Evolutionary conservation across 2,113 vertebrate genomes (phyloP), one percentile per base, ranked within the genome.

Genomic region (Gorilla gorilla): DNA sequence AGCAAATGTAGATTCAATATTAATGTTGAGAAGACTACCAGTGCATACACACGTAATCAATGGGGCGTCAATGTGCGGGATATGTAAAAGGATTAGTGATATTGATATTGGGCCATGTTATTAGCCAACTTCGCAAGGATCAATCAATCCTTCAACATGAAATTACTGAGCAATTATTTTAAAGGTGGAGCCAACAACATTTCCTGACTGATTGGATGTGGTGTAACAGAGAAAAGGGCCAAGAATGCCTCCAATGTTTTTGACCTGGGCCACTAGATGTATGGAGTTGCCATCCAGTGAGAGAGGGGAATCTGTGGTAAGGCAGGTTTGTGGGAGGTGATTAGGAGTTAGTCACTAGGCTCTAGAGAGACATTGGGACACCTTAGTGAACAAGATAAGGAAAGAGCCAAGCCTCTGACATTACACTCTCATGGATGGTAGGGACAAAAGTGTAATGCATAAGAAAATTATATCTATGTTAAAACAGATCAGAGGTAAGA

Each of bases 151-250:
- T 90, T 81, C 90, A 76, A 81, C 93, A 78, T 85, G 75, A 95
- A 94, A 85, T 72, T 75, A 89, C 12, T 87, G 64, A 93, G 90
- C 87, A 97, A 93, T 93, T 93, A 90, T 83, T 94, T 94, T 89
- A 70, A 90, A 82, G 76, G 93, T 95, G 84, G 84, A 92, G 38
- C 23, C 81, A 55, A 68, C 35, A 96, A 40, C 38, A 73, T 43
- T 92, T 95, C 70, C 76, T 90, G 87, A 90, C 48, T 59, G 92
- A 79, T 89, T 73, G 35, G 43, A 84, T 93, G 57, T 88, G 30
- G 86, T 93, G 55, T 79, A 80, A 89, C 30, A 89, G 32, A 86
- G 75, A 59, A 82, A 83, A 91, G 61, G 72, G 25, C 59, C 92
- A 68, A 76, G 48, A 80, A 83, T 40, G 32, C 50, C 57, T 57